These are phyloP conservation scores for Pangasianodon gigas DNA, from an alignment of 2,113 vertebrate genomes.

Conservation along the genomic window DNA sequence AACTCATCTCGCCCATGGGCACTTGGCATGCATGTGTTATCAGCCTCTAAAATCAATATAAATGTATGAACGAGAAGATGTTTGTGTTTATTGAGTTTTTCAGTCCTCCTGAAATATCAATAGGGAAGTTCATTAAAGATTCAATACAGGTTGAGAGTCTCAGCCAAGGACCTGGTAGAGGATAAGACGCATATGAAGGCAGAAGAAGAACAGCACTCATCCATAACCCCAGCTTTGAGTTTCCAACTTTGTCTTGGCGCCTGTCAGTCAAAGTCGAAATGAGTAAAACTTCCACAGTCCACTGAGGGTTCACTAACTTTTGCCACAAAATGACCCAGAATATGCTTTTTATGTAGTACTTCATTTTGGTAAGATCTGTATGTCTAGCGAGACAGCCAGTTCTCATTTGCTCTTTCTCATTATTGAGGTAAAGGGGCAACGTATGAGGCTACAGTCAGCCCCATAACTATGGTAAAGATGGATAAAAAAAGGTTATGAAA, in stretches of 20 bases:
- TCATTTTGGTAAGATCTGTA: not conserved
- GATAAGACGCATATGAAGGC: not conserved
- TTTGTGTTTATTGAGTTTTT: slow-evolving; percentile 23
- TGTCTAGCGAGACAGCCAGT: not conserved
- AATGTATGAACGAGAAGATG: slow-evolving; percentile 12
- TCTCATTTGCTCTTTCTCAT: not conserved
- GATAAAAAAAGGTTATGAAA: not conserved
- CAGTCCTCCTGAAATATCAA: slow-evolving; percentile 4
- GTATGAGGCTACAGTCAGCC: not conserved
- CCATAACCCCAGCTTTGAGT: not conserved
- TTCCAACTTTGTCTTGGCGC: not conserved
- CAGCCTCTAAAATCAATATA: slow-evolving; percentile 16
- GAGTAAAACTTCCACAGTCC: not conserved
- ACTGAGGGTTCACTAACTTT: not conserved
- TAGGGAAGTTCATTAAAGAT: slow-evolving; percentile 34
- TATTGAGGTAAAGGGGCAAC: not conserved
- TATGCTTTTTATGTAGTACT: not conserved
- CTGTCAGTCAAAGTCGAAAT: slow-evolving; percentile 13
- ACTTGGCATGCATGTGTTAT: not conserved
- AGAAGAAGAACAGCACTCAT: not conserved
- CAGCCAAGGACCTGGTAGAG: not conserved
- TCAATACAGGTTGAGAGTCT: not conserved
- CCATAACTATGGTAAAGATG: not conserved
- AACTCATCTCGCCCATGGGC: not conserved
- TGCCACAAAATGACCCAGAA: not conserved